These are phyloP conservation scores for Tonatia bakeri DNA, from an alignment of 2,113 vertebrate species.

Conservation along the genomic window DNA sequence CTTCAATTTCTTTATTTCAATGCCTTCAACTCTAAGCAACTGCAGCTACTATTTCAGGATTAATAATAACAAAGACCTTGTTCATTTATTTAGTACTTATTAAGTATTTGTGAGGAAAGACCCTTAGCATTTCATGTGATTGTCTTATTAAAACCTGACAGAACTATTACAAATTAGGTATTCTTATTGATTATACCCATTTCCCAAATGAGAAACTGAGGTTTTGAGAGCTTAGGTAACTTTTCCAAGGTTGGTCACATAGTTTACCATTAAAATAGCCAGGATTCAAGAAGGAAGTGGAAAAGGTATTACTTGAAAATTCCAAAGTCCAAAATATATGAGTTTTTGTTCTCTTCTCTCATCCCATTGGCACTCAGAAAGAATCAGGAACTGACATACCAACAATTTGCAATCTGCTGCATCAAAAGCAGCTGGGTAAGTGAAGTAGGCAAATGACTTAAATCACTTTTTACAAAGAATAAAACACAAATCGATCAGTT, in stretches of 20 bases:
- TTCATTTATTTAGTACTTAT: background rate
- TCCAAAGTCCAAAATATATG: background rate
- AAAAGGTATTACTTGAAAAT: background rate
- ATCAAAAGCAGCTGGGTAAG: background rate
- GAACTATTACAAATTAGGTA: background rate
- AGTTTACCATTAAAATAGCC: background rate
- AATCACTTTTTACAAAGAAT: background rate
- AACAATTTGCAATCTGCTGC: background rate
- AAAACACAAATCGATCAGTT: slow-evolving; percentile 3
- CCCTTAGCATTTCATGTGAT: background rate
- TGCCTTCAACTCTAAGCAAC: background rate
- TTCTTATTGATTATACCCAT: background rate
- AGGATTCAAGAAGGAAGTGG: background rate
- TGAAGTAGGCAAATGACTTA: background rate
- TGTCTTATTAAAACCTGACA: background rate
- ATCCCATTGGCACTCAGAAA: background rate
- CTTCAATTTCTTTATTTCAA: background rate
- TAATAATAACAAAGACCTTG: background rate
- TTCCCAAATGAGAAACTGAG: background rate
- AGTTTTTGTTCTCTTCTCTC: background rate
- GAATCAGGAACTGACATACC: background rate
- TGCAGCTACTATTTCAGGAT: background rate
- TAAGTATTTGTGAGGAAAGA: background rate
- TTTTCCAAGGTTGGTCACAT: background rate
- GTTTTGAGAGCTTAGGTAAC: background rate